These are phyloP conservation scores for Epizoanthus stellaris DNA, from an alignment of 92 coral and sea anemone species.

Conservation along the genomic window DNA sequence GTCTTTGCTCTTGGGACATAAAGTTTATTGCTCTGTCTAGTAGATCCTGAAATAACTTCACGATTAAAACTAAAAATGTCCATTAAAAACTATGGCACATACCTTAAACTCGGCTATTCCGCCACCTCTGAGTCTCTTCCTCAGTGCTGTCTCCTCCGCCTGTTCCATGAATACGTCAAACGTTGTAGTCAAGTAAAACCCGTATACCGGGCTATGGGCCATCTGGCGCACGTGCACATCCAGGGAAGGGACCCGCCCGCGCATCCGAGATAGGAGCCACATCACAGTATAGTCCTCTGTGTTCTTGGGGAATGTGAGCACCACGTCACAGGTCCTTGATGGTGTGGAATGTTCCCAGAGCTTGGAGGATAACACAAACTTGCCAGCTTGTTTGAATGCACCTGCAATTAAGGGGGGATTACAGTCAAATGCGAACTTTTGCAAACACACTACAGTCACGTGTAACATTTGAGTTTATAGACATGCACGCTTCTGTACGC, in stretches of 20 bases:
- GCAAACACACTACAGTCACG: too few species aligned
- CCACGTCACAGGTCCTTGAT: constrained; percentile 93
- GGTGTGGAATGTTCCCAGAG: constrained; percentile 98
- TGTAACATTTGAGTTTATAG: too few species aligned
- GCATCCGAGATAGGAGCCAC: constrained; percentile 98
- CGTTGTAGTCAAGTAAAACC: constrained; percentile 87
- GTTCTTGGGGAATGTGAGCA: constrained; percentile 92
- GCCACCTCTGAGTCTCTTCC: constrained; percentile 92
- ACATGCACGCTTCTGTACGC: too few species aligned
- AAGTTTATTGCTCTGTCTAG: too few species aligned
- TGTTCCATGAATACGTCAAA: constrained; percentile 79
- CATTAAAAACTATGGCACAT: too few species aligned
- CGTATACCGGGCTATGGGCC: constrained; percentile 96
- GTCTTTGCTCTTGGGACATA: too few species aligned
- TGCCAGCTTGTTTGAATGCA: constrained; percentile 80
- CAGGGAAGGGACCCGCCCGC: constrained; percentile 93
- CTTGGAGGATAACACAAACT: constrained; percentile 95
- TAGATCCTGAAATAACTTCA: too few species aligned
- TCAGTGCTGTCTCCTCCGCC: constrained; percentile 88
- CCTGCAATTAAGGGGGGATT: constrained; percentile 35
- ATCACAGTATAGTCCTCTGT: constrained; percentile 98
- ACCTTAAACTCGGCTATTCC: constrained; percentile 88
- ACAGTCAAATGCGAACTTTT: background rate
- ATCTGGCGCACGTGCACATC: constrained; percentile 98
- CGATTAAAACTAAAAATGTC: too few species aligned